Evolutionary conservation across 2,888 invertebrate genomes (phyloP).

Genomic region (Deilephila porcellus): DNA sequence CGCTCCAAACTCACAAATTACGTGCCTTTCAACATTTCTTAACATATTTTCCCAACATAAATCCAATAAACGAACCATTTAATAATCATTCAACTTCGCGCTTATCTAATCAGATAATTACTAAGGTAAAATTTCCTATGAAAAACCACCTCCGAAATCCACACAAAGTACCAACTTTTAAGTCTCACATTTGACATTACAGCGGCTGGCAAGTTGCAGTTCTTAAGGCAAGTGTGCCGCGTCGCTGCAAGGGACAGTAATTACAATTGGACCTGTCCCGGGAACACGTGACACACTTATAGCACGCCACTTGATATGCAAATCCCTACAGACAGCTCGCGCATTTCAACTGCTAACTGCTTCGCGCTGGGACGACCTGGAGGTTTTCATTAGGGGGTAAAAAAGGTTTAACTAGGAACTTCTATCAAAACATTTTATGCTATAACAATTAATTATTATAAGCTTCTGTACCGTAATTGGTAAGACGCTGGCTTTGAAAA

Average conservation of each 20-base stretch:
- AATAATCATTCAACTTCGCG: too few species aligned
- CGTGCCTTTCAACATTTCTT: too few species aligned
- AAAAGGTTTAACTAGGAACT: not conserved
- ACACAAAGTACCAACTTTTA: not conserved
- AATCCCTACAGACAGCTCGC: conserved; percentile 47
- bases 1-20: too few species aligned
- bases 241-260: conserved; percentile 33
- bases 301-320: conserved; percentile 50
- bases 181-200: not conserved
- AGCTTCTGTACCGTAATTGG: too few species aligned
- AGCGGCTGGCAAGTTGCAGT: not conserved
- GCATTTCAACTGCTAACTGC: conserved; percentile 49
- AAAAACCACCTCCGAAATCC: not conserved
- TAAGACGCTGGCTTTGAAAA: too few species aligned
- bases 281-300: conserved; percentile 51
- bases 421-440: too few species aligned
- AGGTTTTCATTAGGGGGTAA: not conserved
- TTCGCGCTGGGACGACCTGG: conserved; percentile 4
- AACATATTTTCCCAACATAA: too few species aligned
- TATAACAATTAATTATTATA: too few species aligned
- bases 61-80: too few species aligned
- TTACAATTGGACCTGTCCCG: conserved; percentile 50
- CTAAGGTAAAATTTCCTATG: not conserved
- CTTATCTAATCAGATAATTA: too few species aligned
- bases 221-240: not conserved